Percentiles rank a stretch among this genome's conserved stretches.
phyloP scores from a whole-genome alignment of 2,113 vertebrate species.

The Carlito syrichta region DNA sequence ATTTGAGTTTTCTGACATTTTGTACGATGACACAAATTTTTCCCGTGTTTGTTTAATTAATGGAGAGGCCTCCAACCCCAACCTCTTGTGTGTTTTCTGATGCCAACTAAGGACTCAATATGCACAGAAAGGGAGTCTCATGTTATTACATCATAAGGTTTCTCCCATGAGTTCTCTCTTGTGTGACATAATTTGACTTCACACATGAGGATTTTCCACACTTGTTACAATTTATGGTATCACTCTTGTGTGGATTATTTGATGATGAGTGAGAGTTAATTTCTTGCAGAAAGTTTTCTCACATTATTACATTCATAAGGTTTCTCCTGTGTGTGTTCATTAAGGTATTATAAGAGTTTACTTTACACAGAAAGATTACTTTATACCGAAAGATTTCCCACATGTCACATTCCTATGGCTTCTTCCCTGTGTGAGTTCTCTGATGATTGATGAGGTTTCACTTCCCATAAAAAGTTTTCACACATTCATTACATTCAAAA shows the following conservation, averaged over 20 bases:
- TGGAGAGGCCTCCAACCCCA: neutral
- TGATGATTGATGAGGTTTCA: neutral
- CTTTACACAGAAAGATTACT: too few relatives aligned
- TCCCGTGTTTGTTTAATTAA: neutral
- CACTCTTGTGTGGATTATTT: neutral
- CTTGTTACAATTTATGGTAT: neutral
- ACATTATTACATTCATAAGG: neutral
- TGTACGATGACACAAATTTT: neutral
- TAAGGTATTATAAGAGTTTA: neutral
- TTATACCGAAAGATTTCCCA: neutral
- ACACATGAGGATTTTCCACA: neutral
- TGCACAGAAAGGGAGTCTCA: neutral
- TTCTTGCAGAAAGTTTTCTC: conserved; percentile 28
- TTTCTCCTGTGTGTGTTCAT: neutral
- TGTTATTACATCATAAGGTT: neutral
- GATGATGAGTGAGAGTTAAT: neutral
- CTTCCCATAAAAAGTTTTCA: conserved; percentile 6
- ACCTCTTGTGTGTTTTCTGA: neutral
- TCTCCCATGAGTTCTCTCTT: neutral
- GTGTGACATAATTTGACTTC: neutral
- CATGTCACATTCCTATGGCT: neutral
- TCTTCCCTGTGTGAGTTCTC: neutral
- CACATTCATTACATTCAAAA: neutral
- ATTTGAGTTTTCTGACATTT: neutral
- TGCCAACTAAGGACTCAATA: neutral